Base-by-base conservation (phyloP, 1,140 invertebrate genomes). In the Leucophenga varia region DNA sequence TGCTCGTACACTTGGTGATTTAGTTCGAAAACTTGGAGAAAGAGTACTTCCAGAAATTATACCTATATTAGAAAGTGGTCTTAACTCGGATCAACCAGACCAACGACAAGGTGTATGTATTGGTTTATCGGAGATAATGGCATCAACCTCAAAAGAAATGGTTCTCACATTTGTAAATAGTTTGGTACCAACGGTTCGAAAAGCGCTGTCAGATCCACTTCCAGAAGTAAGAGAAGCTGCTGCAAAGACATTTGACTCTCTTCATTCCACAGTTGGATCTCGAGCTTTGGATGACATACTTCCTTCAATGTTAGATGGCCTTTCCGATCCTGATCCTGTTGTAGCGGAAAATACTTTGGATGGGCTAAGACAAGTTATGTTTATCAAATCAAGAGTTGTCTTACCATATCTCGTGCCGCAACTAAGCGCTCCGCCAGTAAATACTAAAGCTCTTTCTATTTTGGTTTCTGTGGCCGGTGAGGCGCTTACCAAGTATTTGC, bases 51-150 rank as follows among this genome's bases (percentile, higher is more conserved):
- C 95, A 1, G 95, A 98, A 79, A 98, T 99, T 36, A 95, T 99
- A 69, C 97, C 96, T 0, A 97, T 99, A 67, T 78, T 99, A 34
- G 95, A 99, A 77, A 82, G 85, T 49, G 95, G 95, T 1, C 78
- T 99, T 32, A 87, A 95, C 58, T 97, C 93, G 1, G 87, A 93
- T 37, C 83, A 90, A 37, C 76, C 92, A 7, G 95, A 98, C 78
- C 93, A 98, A 76, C 80, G 96, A 20, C 93, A 98, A 78, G 97
- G 96, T 59, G 97, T 99, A 9, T 98, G 96, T 75, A 97, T 98
- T 73, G 96, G 96, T 4, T 80, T 99, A 2, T 93, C 92, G 1
- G 97, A 99, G 82, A 99, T 99, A 57, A 97, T 99, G 86, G 86
- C 87, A 3, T 96, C 95, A 31, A 98, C 95, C 2, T 95, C 91